Evolutionary conservation across 92 coral and sea anemone genomes (phyloP), one percentile per base, ranked within the genome.

Genomic region (Palythoa heliodiscus): DNA sequence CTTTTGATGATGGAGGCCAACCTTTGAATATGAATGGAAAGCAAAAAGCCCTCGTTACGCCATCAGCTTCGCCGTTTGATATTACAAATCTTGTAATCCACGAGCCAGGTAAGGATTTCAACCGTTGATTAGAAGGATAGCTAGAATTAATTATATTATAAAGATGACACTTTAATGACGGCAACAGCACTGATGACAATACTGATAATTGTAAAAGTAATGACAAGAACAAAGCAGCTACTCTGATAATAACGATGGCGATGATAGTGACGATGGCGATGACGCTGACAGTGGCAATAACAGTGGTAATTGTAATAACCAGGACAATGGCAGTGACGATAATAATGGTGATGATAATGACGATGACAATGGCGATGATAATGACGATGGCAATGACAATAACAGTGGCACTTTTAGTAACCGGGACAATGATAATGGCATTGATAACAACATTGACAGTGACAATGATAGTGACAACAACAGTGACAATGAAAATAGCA

Each of bases 61-160:
- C 97, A 1, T 70, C 93, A 1, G 91, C 84, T 13, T 89, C 95
- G 3, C 88, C 94, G 1, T 88, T 92, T 35, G 95, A 92, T 29
- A 88, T 70, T 6, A 82, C 82, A 19, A 83, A 92, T 68, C 50
- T 94, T 12, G 84, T 86, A 22, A 64, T 96, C 52, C 88, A 93
- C 3, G 82, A 87, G 35, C 69, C 95, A 94, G 95, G 95, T 87
- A 87, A 75, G 57, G 64, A 3, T 17, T 14, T 39, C 11, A 24
- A 70, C 57, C 9, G 19, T 63, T 19, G 69, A 19, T 25, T 69
- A 9, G 14, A 25, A 35, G 73, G 37, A 1, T 29, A 69, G 40
- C 25, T 9, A 69, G 64, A 58, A 4, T 11, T 8, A 68, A 16
- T 60, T 23, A 20, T 11, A 70, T 25, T 9, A 63, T 2, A 14